Base-by-base conservation (phyloP, 2,888 invertebrate species). In the Archaeoteleia sp. region DNA sequence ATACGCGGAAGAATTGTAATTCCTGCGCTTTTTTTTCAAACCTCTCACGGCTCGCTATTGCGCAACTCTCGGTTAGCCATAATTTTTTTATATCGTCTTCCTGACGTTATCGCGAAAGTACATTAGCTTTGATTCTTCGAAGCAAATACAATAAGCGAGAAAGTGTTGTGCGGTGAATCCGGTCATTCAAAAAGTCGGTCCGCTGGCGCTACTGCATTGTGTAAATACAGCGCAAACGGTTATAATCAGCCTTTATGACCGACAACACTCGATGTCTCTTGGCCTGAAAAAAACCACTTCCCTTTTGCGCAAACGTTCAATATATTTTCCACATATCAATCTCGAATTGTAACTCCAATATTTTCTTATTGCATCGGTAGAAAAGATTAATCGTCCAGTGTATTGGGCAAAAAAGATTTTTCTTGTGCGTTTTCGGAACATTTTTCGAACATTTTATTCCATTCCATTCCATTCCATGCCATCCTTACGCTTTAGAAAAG, bases 241-340 rank as follows among this genome's bases (percentile, higher is more conserved):
- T 43, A 43, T 43, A 43, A 51, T 51, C 51, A 27, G 29, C 42
- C 20, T 60, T 60, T 43, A 51, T 51, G 51, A 15, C n/a, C 46
- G 25, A 51, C 51, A 37, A 43, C 60, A 30, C 27, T 49, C 43
- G 32, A 40, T 35, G 48, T 42, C 35, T 42, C 34, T 29, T 43
- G 48, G 42, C 54, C 62, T 42, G 54, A n/a, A n/a, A 46, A 62
- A 62, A 54, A 48, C 34, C 32, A 48, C 35, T 53, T 53, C 46
- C 17, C 40, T 15, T 32, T 53, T 53, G 25, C 30, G 35, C 27
- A 48, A 48, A 54, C 25, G 35, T 30, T 34, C 23, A 23, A 34
- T 5, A 23, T 23, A 23, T 23, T 23, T 23, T 23, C 4, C 7
- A 23, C 7, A 23, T 23, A 5, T 23, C n/a, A n/a, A n/a, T n/a